Evolutionary conservation across 35 echinoderm and acorn worm genomes (phyloP), one percentile per base, ranked within the genome.

Genomic region (Ophioderma brevispina): DNA sequence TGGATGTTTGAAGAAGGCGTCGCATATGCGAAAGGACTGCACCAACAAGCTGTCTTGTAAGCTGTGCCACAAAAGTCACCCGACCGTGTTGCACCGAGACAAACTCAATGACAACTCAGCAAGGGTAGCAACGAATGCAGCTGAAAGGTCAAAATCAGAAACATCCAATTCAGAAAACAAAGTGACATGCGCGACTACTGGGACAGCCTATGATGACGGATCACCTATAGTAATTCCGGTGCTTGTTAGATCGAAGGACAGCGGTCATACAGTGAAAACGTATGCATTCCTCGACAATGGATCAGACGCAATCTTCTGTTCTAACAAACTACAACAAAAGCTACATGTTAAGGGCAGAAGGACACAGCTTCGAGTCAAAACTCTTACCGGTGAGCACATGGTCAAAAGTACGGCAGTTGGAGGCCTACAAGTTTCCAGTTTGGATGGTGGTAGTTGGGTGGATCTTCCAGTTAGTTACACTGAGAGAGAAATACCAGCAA

Each of bases 21-120:
- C 38, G 33, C 81, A 55, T 31, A 31, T 83, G 39, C 31, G 38
- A 31, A 83, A 33, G 33, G 40, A 83, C 33, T 83, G 81, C 33
- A 83, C 25, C 11, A 83, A 50, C 1, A 50, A 32, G 33, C 38
- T 46, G 77, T 78, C 38, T 32, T 89, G 87, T 55, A 80, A 31
- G 18, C 50, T 52, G 5, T 89, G 87, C 36, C 0, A 41, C 6
- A 78, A 52, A 42, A 56, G 18, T 39, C 87, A 89, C 52, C 87
- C 87, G 0, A 89, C 87, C 18, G 87, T 89, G 39, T 42, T 89
- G 34, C 87, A 80, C 21, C 46, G 21, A 52, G 46, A 52, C 46
- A 52, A 52, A 52, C 46, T 52, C 21, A 21, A 8, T 11, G 21
- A 52, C 8, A 6, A 15, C 31, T 35, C 23, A 17, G 41, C 39